Conservation (phyloP, 2,797 vertebrate genomes). For the Diplodus puntazzo region DNA sequence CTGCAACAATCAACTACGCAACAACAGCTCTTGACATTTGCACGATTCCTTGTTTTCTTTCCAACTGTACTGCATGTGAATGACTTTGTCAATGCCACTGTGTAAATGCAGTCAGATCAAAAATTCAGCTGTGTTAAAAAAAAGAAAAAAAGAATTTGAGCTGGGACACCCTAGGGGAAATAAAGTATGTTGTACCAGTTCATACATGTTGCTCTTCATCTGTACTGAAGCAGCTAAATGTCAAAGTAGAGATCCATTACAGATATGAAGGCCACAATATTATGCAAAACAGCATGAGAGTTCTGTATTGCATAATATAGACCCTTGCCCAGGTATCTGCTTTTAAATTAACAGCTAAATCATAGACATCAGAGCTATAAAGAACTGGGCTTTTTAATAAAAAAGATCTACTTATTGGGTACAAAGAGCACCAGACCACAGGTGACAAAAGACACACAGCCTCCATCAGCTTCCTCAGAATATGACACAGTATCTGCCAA, state of each 20-base stretch:
- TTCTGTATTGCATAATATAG: background rate
- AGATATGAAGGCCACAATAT: background rate
- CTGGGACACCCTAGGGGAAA: background rate
- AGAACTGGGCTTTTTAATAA: background rate
- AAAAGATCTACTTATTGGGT: background rate
- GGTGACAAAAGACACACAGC: background rate
- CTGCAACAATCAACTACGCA: too few relatives aligned
- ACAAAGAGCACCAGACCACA: background rate
- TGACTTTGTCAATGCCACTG: background rate
- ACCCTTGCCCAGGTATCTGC: too few relatives aligned
- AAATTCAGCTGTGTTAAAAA: background rate
- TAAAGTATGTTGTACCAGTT: background rate
- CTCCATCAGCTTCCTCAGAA: conserved; percentile 35
- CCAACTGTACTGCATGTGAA: background rate
- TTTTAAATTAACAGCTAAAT: background rate
- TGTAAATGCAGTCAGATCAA: background rate
- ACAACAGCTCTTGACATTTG: too few relatives aligned
- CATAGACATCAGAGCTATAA: background rate
- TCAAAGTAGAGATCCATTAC: background rate
- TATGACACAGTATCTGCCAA: conserved; percentile 35
- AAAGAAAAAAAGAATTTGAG: background rate
- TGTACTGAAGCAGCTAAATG: background rate
- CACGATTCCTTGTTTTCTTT: too few relatives aligned
- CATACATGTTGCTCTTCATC: background rate
- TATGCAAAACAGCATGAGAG: background rate